These are phyloP conservation scores for Riptortus pedestris DNA, from an alignment of 1,140 invertebrate genomes.

Conservation along the genomic window DNA sequence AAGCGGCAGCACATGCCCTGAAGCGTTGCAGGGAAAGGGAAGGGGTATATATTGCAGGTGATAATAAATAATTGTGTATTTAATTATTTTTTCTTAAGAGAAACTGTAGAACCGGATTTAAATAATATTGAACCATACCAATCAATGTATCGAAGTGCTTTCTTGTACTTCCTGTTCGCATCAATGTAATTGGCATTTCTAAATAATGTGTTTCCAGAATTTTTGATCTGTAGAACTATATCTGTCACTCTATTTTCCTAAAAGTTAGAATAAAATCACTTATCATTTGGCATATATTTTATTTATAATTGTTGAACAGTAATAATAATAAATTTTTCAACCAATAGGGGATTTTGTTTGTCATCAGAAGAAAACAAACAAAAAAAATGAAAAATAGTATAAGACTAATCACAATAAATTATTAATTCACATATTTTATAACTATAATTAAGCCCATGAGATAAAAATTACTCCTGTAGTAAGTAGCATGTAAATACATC, in stretches of 20 bases:
- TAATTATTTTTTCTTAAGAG: too few species aligned
- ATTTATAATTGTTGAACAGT: background rate
- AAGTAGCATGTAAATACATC: too few species aligned
- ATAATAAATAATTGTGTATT: too few species aligned
- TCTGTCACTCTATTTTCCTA: conserved; percentile 34
- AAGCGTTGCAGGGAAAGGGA: too few species aligned
- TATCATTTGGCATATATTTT: background rate
- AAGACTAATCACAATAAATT: background rate
- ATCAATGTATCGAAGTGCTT: conserved; percentile 55
- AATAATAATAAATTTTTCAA: background rate
- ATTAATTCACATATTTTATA: too few species aligned
- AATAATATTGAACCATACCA: conserved; percentile 37
- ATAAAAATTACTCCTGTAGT: too few species aligned
- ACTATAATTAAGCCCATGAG: too few species aligned
- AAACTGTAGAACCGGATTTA: background rate
- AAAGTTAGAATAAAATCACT: background rate
- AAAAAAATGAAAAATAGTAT: background rate
- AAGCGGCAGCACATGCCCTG: background rate
- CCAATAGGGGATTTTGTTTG: background rate
- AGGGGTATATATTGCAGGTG: too few species aligned
- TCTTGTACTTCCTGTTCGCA: conserved; percentile 60
- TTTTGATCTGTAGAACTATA: conserved; percentile 50
- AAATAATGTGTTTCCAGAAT: conserved; percentile 60
- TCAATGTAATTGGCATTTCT: conserved; percentile 45
- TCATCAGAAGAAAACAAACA: background rate